Conservation (phyloP, 2,888 invertebrate species). For the Fissipunctia ypsillon region DNA sequence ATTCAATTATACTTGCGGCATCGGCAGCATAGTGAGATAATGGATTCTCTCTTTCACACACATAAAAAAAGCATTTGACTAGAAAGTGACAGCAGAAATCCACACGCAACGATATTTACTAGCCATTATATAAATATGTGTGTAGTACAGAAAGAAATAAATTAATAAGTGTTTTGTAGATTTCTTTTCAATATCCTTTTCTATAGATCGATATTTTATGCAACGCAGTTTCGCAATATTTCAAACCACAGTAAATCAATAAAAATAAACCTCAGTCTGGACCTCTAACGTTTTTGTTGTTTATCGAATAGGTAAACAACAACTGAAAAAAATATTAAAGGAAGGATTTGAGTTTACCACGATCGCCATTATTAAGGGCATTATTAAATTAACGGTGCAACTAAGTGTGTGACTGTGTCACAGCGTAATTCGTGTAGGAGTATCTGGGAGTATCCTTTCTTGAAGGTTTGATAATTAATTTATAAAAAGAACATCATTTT, state of each 20-base stretch:
- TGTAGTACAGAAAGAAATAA: conserved; percentile 59
- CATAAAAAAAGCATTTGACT: neutral
- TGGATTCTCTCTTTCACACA: conserved; percentile 59
- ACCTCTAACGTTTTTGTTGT: conserved; percentile 45
- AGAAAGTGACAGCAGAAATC: conserved; percentile 48
- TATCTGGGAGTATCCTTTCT: conserved; percentile 63
- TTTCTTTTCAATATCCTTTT: conserved; percentile 59
- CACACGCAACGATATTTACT: conserved; percentile 46
- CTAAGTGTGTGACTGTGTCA: conserved; percentile 57
- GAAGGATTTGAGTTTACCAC: conserved; percentile 51
- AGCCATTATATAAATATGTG: conserved; percentile 49
- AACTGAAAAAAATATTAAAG: conserved; percentile 48
- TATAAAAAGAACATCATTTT: conserved; percentile 76
- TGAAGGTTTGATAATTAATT: conserved; percentile 71
- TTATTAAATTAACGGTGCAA: conserved; percentile 66
- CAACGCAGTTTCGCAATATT: conserved; percentile 31
- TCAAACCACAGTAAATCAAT: conserved; percentile 15
- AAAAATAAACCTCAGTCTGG: neutral
- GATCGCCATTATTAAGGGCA: conserved; percentile 69
- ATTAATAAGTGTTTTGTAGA: conserved; percentile 60
- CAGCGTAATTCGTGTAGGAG: conserved; percentile 61
- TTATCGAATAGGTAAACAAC: conserved; percentile 62
- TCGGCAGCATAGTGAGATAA: too few relatives aligned
- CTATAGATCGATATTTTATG: conserved; percentile 55
- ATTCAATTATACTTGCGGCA: conserved; percentile 51